Percentiles rank a stretch among this genome's conserved stretches.
phyloP scores from a whole-genome alignment of 2,888 invertebrate species.

The Agrotis clavis region DNA sequence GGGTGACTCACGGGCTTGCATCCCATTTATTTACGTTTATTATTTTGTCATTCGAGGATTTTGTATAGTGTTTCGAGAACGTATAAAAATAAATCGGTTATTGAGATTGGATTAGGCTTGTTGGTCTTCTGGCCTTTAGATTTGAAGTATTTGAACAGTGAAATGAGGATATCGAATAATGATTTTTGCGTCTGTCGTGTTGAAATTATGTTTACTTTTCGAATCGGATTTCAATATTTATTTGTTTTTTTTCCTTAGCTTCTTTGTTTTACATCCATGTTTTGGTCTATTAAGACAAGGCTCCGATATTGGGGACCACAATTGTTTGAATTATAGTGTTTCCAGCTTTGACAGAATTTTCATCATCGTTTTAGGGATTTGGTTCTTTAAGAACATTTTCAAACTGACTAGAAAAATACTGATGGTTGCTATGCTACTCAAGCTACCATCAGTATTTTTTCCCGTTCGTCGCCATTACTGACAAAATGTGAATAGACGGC shows the following conservation, averaged over 20 bases:
- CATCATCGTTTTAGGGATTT: neutral
- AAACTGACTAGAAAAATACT: neutral
- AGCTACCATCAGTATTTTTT: too few relatives aligned
- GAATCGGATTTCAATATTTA: neutral
- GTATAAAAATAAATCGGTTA: slow-evolving; percentile 22
- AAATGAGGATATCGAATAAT: neutral
- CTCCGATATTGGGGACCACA: neutral
- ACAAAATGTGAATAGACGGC: too few relatives aligned
- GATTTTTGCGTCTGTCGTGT: neutral
- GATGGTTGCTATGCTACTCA: too few relatives aligned
- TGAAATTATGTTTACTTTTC: too few relatives aligned
- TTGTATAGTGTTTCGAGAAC: slow-evolving; percentile 31
- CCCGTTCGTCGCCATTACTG: too few relatives aligned
- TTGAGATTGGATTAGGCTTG: slow-evolving; percentile 3
- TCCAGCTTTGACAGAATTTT: neutral
- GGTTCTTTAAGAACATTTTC: neutral
- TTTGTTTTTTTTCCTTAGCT: neutral
- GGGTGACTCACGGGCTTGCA: slow-evolving; percentile 73
- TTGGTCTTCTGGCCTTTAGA: neutral
- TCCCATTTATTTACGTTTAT: slow-evolving; percentile 61
- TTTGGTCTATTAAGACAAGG: neutral
- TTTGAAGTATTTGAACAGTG: neutral
- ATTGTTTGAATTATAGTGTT: neutral
- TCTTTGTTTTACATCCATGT: neutral
- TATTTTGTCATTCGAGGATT: slow-evolving; percentile 51